Evolutionary conservation across 2,888 invertebrate species (phyloP).

Genomic region (Leucophora obtusa): DNA sequence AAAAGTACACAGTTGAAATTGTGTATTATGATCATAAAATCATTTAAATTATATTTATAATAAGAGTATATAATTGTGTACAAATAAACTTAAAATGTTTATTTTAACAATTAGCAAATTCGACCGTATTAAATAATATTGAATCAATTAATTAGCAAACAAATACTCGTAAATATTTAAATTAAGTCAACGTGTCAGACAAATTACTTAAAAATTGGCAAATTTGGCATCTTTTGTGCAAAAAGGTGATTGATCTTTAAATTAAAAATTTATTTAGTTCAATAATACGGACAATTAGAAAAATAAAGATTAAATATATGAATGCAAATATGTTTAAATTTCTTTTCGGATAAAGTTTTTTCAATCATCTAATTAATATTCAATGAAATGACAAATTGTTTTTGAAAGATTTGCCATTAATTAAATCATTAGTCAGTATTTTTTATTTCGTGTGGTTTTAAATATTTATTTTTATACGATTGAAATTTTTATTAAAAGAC

Average conservation of each 20-base stretch:
- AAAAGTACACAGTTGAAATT: too few relatives aligned
- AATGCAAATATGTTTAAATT: conserved; percentile 3
- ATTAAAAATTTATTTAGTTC: conserved; percentile 32
- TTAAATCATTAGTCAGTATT: conserved; percentile 36
- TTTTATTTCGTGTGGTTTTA: background rate
- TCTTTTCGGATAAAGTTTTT: background rate
- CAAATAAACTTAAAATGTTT: background rate
- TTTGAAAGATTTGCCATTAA: conserved; percentile 50
- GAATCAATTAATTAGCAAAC: background rate
- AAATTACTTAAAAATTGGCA: background rate
- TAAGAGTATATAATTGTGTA: too few relatives aligned
- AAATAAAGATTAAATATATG: conserved; percentile 30
- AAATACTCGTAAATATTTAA: background rate
- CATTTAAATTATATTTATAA: background rate
- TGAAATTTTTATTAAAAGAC: background rate
- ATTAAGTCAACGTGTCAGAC: background rate
- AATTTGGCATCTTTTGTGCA: background rate
- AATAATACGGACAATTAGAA: conserved; percentile 27
- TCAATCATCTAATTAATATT: conserved; percentile 49
- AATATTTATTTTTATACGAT: background rate
- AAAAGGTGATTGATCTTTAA: conserved; percentile 62
- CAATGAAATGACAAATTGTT: conserved; percentile 59
- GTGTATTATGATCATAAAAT: background rate
- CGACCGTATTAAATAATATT: background rate
- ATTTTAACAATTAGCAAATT: background rate